Evolutionary conservation across 2,797 vertebrate genomes (phyloP), one percentile per base, ranked within the genome.

Genomic region (Galago senegalensis): DNA sequence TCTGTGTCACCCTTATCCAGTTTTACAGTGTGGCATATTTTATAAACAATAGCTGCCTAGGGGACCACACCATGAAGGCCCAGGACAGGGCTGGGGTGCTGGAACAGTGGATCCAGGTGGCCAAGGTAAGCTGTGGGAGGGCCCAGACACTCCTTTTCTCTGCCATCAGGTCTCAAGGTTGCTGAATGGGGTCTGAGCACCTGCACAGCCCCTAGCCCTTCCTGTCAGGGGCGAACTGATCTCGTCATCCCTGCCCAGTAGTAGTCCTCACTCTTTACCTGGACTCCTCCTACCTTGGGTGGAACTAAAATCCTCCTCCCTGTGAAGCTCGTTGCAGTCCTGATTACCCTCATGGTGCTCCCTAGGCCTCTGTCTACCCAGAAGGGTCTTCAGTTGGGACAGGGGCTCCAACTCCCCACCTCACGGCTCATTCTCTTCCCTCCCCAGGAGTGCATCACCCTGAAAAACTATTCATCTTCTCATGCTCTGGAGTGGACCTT

Each of bases 1-100:
- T 99, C 98, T 97, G 98, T 1, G 99, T 99, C 97, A 99, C 99
- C 0, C 99, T 99, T 79, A 98, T 99, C 0, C 99, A 99, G 98
- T 99, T 99, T 98, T 99, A 99, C 92, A 98, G 98, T 0, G 99
- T 99, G 97, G 99, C 99, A 98, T 99, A 99, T 98, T 99, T 99
- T 4, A 98, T 49, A 49, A 49, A 12, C 46, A 49, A 11, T 13
- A 49, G 2, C 46, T 49, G 46, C 46, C 11, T 49, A 12, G 46
- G 46, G 46, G 11, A 12, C 46, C 46, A 49, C 46, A 49, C 12
- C 46, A 49, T 49, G 46, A 49, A 49, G 11, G 46, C 46, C 46
- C 46, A 49, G 12, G 11, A 49, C 46, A 49, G 11, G 46, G 46
- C 46, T 12, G 11, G 46, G 46, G 46, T 49, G 46, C 10, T 49